Base-by-base conservation (phyloP, 2,113 vertebrate species). In the Cacatua alba region DNA sequence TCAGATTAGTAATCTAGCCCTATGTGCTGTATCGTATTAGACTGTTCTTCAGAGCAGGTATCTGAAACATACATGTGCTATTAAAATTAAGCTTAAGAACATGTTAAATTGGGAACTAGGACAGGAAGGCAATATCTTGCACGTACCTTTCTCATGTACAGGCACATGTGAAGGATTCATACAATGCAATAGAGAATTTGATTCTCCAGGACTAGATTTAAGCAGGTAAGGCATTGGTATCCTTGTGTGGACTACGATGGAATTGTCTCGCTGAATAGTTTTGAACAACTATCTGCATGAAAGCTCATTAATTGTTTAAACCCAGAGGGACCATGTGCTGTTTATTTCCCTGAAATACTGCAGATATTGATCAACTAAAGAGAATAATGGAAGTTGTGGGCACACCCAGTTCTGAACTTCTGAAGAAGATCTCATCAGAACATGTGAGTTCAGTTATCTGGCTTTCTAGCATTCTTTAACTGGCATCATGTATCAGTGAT, bases 371-470 rank as follows among this genome's bases (percentile, higher is more conserved):
- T 97, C 99, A 99, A 67, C 97, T 99, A 82, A 99, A 99, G 96
- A 98, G 99, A 96, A 99, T 99, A 98, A 99, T 99, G 99, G 99
- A 99, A 96, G 98, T 99, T 85, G 99, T 99, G 76, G 99, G 99
- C 68, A 99, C 99, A 4, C 99, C 99, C 18, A 99, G 98, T 49
- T 98, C 99, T 2, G 99, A 99, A 51, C 98, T 99, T 77, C 96
- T 99, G 35, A 98, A 99, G 95, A 99, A 99, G 96, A 99, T 99
- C 76, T 99, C 99, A 67, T 99, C 99, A 4, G 99, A 99, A 92
- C 99, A 99, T 26, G 99, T 99, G 91, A 98, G 98, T 98, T 78
- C 29, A 53, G 13, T 83, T 86, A 48, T 17, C 18, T 83, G 37
- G 19, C 46, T 60, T 76, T 13, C 60, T 74, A 2, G 52, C 12